Base-by-base conservation (phyloP, 1,140 invertebrate genomes). In the Himalopsyche phryganea region DNA sequence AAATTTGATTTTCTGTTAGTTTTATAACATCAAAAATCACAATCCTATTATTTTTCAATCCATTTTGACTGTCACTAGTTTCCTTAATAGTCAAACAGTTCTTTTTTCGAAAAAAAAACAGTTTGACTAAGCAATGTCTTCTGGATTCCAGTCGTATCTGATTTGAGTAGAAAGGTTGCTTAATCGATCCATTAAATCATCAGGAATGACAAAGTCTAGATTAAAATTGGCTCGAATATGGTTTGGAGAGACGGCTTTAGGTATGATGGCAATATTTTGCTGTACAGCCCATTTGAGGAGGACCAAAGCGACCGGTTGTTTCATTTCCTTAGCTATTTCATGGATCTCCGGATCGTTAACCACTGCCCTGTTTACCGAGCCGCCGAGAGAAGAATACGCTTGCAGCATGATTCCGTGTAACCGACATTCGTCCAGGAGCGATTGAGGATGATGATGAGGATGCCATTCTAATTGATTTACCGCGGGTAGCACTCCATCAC, bases 391-490 rank as follows among this genome's bases (percentile, higher is more conserved):
- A 38, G 76, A 76, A 68, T 86, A 87, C 1, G 83, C 83, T 64
- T 81, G 81, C 6, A 85, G 57, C 23, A 78, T 64, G 49, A 86
- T 83, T 6, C 73, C 70, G 33, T 79, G 62, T 13, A 71, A 20
- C 19, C 70, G 66, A 66, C 84, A 86, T 54, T 80, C 79, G 33
- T 74, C 51, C 32, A 77, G 59, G 7, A 87, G 65, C 6, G 73
- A 68, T 6, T 70, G 66, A 6, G 48, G 48, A 23, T 74, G 74
- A 56, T 76, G 80, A 62, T 84, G 82, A 1, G 80, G 81, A 71
- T 86, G 83, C 53, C 77, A 78, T 69, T 87, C 85, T n/a, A 85
- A 73, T 77, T 86, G 72, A 54, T 92, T 87, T 1, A 94, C 85
- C 66, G 83, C 80, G 20, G 91, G 91, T 60, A 71, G 72, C 13